Base-by-base conservation (phyloP, 2,113 vertebrate species). In the Thalassarche chlororhynchos region DNA sequence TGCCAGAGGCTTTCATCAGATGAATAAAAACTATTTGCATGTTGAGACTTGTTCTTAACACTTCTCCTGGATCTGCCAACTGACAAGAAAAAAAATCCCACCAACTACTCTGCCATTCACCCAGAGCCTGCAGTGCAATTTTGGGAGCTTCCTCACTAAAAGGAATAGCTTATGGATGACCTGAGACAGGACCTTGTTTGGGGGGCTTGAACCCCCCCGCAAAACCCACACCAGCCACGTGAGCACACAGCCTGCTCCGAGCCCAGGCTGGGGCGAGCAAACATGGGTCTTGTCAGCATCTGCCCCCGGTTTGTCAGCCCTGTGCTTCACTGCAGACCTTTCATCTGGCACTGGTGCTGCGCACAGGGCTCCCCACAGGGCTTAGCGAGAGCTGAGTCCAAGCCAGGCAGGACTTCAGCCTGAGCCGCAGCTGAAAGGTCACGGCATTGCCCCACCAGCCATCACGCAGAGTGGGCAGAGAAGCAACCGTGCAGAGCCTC, bases 181-280 rank as follows among this genome's bases (percentile, higher is more conserved):
- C 21, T 69, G 32, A 77, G 44, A 57, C 23, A 55, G 31, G 11
- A 36, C 19, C 10, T 68, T 36, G 29, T 42, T 51, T 40, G 25
- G 29, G 25, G 3, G 32, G 13, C 29, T 52, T 47, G 6, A n/a
- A 24, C 15, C 26, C 17, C 28, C 23, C 46, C 38, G 38, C 38
- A 38, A 21, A 31, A 78, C 17, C 16, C 74, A 47, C 25, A 52
- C 6, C 17, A 62, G 42, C 65, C 83, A 28, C 10, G 12, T 2
- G 17, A 83, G 65, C 0, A 0, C 16, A n/a, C 28, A 52, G 52
- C 23, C 44, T 36, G 5, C 52, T 47, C 64, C 2, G 1, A 87
- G 46, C 31, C 40, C 54, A 29, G 44, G 42, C 44, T 38, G n/a
- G 52, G 32, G 40, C 1, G 6, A 46, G 60, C 26, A 81, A 42